These are phyloP conservation scores for Eubucco bourcierii DNA, from an alignment of 2,113 vertebrate genomes.

Conservation along the genomic window DNA sequence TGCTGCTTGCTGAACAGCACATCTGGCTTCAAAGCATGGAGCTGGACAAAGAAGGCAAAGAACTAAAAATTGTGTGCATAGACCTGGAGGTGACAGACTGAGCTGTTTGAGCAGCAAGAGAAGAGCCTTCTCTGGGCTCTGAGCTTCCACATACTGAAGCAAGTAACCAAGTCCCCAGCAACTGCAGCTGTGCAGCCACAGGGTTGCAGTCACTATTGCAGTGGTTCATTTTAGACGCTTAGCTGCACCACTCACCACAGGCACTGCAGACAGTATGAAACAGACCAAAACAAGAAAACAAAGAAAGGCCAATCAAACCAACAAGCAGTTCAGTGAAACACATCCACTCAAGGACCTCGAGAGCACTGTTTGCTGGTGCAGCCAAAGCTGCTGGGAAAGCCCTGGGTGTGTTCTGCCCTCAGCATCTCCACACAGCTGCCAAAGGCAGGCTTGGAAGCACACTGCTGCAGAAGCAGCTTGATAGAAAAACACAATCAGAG, in stretches of 20 bases:
- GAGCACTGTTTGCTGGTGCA: constrained; percentile 16
- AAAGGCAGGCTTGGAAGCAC: constrained; percentile 21
- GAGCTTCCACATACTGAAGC: not conserved
- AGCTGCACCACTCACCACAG: not conserved
- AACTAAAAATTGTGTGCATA: not conserved
- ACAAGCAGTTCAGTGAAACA: not conserved
- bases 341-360: not conserved
- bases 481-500: constrained; percentile 36
- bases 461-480: not conserved
- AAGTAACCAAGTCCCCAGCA: not conserved
- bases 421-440: not conserved
- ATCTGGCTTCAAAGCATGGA: not conserved
- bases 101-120: not conserved
- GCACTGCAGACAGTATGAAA: not conserved
- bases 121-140: not conserved
- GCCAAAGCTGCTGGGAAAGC: constrained; percentile 47
- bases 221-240: constrained; percentile 5
- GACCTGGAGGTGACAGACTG: not conserved
- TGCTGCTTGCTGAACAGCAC: not conserved
- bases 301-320: not conserved
- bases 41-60: not conserved
- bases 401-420: constrained; percentile 11
- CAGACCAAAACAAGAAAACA: not conserved
- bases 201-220: not conserved
- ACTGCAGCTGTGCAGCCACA: not conserved